Conservation (phyloP, 2,888 invertebrate genomes). For the Charanyca ferruginea region DNA sequence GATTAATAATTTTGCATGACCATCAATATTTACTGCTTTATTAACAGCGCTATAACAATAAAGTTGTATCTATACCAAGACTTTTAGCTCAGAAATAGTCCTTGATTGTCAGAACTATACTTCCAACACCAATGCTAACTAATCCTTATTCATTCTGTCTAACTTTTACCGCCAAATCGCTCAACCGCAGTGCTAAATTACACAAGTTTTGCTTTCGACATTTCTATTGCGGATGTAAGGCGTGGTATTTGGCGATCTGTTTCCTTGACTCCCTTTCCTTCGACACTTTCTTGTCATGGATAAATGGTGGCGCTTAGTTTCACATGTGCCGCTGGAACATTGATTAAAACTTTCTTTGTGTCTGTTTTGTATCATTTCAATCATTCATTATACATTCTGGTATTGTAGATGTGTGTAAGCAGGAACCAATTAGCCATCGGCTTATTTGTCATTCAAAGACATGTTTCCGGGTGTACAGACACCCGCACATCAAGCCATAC, state of each 20-base stretch:
- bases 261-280: conserved; percentile 33
- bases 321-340: conserved; percentile 15
- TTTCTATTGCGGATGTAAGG: conserved; percentile 50
- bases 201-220: conserved; percentile 45
- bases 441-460: too few relatives aligned
- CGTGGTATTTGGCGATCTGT: conserved; percentile 48
- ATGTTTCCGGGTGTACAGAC: too few relatives aligned
- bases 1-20: too few relatives aligned
- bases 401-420: too few relatives aligned
- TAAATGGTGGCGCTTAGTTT: conserved; percentile 26
- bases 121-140: background rate
- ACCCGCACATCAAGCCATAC: too few relatives aligned
- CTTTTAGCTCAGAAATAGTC: background rate
- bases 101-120: background rate
- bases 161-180: conserved; percentile 29
- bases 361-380: too few relatives aligned
- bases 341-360: conserved; percentile 13
- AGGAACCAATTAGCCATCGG: too few relatives aligned
- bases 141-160: conserved; percentile 25
- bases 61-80: background rate
- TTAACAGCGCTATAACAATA: background rate
- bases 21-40: too few relatives aligned
- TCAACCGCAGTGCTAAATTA: conserved; percentile 37
- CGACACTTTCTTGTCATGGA: conserved; percentile 54
- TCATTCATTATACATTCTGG: too few relatives aligned